Evolutionary conservation across 2,113 vertebrate species (phyloP).

Genomic region (Seriola dumerili): DNA sequence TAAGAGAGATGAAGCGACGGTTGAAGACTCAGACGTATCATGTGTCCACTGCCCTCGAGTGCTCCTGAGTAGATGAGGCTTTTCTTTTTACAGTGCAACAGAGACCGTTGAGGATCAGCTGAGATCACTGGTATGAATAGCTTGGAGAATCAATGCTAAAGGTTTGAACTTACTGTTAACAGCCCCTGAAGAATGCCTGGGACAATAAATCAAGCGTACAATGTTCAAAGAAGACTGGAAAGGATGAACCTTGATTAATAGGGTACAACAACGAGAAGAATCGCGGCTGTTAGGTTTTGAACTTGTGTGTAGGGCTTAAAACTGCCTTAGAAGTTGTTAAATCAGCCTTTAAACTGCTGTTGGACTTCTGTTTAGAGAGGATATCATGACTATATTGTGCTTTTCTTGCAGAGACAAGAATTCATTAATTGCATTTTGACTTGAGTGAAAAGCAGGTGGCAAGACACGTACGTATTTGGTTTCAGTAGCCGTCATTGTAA

Average conservation of each 20-base stretch:
- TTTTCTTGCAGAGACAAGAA: not conserved
- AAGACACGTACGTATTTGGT: not conserved
- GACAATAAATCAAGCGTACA: constrained; percentile 24
- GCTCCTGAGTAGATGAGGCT: constrained; percentile 59
- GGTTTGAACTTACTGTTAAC: constrained; percentile 29
- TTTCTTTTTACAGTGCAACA: constrained; percentile 13
- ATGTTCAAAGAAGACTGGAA: not conserved
- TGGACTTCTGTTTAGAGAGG: not conserved
- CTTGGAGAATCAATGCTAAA: constrained; percentile 32
- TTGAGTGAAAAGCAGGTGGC: constrained; percentile 9
- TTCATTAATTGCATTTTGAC: constrained; percentile 7
- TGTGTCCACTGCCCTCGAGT: constrained; percentile 77
- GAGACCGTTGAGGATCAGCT: not conserved
- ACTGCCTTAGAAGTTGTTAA: not conserved
- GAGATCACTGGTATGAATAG: constrained; percentile 27
- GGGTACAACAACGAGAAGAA: constrained; percentile 4
- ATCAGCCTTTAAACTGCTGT: not conserved
- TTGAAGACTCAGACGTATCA: constrained; percentile 82
- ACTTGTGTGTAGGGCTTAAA: not conserved
- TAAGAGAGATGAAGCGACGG: constrained; percentile 84
- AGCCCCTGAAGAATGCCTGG: not conserved
- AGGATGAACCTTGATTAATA: constrained; percentile 11
- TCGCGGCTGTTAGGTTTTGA: not conserved
- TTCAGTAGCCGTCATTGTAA: not conserved
- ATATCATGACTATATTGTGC: not conserved